phyloP scores from a whole-genome alignment of 2,888 invertebrate genomes.

The Halictus quadricinctus region DNA sequence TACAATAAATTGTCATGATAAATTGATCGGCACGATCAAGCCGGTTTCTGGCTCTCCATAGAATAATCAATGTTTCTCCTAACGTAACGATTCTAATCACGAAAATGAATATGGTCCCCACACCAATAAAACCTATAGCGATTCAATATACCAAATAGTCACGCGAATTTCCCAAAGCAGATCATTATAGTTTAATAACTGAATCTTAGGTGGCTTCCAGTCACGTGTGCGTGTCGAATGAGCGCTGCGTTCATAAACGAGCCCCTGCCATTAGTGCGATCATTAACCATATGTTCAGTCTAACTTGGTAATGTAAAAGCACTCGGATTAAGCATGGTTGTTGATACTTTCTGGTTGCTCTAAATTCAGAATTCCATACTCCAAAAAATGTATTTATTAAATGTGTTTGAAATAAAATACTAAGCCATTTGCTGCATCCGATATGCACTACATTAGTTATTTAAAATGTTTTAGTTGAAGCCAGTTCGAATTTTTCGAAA shows the following conservation, averaged over 20 bases:
- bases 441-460: not conserved
- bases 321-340: not conserved
- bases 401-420: not conserved
- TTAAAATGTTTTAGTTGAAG: too few species aligned
- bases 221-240: not conserved
- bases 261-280: not conserved
- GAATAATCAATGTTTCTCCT: constrained; percentile 53
- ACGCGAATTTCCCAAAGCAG: constrained; percentile 51
- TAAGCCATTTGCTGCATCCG: not conserved
- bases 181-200: constrained; percentile 18
- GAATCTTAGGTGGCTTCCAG: constrained; percentile 4
- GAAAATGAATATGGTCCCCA: constrained; percentile 54
- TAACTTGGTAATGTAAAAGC: not conserved
- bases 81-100: constrained; percentile 53
- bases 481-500: not conserved
- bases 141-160: constrained; percentile 45
- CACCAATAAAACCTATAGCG: constrained; percentile 44
- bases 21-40: constrained; percentile 58
- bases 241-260: not conserved
- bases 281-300: not conserved
- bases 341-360: not conserved
- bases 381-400: not conserved
- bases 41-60: constrained; percentile 44
- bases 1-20: constrained; percentile 41
- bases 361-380: not conserved